phyloP scores from a whole-genome alignment of 2,888 invertebrate species.

The Plemyria rubiginata region DNA sequence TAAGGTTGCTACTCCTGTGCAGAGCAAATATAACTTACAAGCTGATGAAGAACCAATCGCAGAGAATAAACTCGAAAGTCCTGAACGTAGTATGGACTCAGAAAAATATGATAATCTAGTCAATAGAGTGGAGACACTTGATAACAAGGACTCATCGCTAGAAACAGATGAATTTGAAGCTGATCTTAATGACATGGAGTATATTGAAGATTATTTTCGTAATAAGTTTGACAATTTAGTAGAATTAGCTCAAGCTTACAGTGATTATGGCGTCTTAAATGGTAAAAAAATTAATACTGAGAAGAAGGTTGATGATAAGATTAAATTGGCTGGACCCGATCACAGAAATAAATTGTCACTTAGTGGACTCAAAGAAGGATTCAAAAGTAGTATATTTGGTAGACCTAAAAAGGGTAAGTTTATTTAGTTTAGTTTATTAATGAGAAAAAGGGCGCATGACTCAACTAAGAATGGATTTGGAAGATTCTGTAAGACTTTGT shows the following conservation, averaged over 20 bases:
- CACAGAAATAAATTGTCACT: constrained; percentile 44
- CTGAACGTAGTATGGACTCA: constrained; percentile 44
- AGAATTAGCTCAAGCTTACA: constrained; percentile 73
- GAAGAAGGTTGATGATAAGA: constrained; percentile 47
- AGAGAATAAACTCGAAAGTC: constrained; percentile 13
- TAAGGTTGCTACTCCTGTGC: constrained; percentile 21
- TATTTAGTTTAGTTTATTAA: too few relatives aligned
- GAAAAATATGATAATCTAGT: constrained; percentile 50
- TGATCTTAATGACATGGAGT: constrained; percentile 58
- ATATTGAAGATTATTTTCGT: constrained; percentile 64
- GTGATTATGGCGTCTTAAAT: constrained; percentile 73
- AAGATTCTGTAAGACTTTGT: too few relatives aligned
- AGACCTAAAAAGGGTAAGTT: constrained; percentile 47
- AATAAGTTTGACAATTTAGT: constrained; percentile 59
- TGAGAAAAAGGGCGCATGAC: too few relatives aligned
- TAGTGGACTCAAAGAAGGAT: constrained; percentile 30
- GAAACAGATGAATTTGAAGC: constrained; percentile 43
- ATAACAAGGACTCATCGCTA: constrained; percentile 37
- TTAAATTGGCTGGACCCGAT: constrained; percentile 36
- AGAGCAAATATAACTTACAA: constrained; percentile 36
- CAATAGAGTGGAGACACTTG: constrained; percentile 18
- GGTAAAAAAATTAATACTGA: constrained; percentile 53
- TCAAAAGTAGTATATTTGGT: constrained; percentile 36
- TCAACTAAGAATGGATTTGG: too few relatives aligned
- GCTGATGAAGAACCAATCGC: not conserved